Evolutionary conservation across 2,113 vertebrate genomes (phyloP).

Genomic region (Carassius gibelio): DNA sequence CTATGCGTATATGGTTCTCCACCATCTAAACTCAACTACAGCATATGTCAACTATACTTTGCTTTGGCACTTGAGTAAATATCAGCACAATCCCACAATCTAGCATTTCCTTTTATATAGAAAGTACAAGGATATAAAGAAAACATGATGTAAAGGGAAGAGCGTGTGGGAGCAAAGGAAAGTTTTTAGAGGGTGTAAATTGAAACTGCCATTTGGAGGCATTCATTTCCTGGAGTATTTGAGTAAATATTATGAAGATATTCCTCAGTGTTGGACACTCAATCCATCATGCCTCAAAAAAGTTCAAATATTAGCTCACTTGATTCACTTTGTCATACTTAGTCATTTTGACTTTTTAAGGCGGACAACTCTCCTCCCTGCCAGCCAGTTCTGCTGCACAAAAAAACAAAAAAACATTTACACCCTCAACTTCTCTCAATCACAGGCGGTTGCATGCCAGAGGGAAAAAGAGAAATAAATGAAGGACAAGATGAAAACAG

Average conservation of each 20-base stretch:
- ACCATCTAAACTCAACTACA: background rate
- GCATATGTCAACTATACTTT: background rate
- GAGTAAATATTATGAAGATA: conserved; percentile 74
- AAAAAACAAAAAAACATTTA: conserved; percentile 46
- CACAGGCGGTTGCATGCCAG: conserved; percentile 41
- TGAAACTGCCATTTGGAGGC: conserved; percentile 62
- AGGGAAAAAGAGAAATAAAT: conserved; percentile 50
- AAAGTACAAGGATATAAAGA: background rate
- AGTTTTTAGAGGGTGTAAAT: conserved; percentile 66
- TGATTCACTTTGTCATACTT: conserved; percentile 62
- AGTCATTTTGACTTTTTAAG: conserved; percentile 48
- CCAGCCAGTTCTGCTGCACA: conserved; percentile 25
- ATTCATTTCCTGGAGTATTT: conserved; percentile 72
- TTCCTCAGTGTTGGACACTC: conserved; percentile 62
- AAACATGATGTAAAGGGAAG: conserved; percentile 19
- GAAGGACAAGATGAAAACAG: conserved; percentile 49
- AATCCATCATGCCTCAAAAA: conserved; percentile 67
- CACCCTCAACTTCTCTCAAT: conserved; percentile 38
- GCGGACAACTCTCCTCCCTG: conserved; percentile 43
- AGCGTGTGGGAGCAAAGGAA: conserved; percentile 10
- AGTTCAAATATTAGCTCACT: conserved; percentile 65
- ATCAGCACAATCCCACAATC: background rate
- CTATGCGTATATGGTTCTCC: background rate
- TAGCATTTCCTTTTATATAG: conserved; percentile 16
- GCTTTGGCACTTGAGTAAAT: background rate